Percentiles rank a stretch among this genome's conserved stretches.
Evolutionary conservation across 2,797 vertebrate genomes (phyloP).

Genomic region (Aselliscus stoliczkanus): DNA sequence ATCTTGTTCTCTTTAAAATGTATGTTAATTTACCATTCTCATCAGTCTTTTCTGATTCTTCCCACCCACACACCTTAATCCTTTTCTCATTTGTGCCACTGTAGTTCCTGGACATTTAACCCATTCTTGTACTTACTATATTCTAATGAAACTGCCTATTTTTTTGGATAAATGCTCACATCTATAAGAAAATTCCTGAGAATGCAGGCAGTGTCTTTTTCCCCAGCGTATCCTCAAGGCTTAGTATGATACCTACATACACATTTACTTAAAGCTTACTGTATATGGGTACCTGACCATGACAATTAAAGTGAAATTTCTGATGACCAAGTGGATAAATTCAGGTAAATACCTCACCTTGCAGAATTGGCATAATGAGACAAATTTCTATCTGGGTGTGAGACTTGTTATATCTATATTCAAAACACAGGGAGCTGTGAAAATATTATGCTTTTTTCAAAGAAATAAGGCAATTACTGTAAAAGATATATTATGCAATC

Average conservation of each 20-base stretch:
- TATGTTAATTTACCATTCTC: neutral
- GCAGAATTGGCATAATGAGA: slow-evolving; percentile 7
- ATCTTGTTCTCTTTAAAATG: neutral
- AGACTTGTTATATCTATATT: neutral
- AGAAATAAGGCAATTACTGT: slow-evolving; percentile 48
- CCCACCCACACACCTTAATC: neutral
- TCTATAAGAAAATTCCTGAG: neutral
- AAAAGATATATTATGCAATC: slow-evolving; percentile 47
- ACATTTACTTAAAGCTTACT: neutral
- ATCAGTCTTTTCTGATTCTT: neutral
- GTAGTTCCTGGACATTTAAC: neutral
- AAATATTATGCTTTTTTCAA: slow-evolving; percentile 25
- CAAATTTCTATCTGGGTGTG: slow-evolving; percentile 35
- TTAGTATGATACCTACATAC: neutral
- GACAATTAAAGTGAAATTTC: neutral
- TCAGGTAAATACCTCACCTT: neutral
- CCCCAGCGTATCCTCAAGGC: neutral
- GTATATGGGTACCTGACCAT: neutral
- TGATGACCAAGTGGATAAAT: neutral
- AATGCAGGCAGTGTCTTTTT: neutral
- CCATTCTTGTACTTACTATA: neutral
- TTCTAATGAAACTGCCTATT: neutral
- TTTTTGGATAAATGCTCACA: neutral
- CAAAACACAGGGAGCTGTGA: slow-evolving; percentile 3
- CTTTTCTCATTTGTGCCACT: neutral